Evolutionary conservation across 1,140 invertebrate genomes (phyloP).

Genomic region (Pomphorhynchus laevis): DNA sequence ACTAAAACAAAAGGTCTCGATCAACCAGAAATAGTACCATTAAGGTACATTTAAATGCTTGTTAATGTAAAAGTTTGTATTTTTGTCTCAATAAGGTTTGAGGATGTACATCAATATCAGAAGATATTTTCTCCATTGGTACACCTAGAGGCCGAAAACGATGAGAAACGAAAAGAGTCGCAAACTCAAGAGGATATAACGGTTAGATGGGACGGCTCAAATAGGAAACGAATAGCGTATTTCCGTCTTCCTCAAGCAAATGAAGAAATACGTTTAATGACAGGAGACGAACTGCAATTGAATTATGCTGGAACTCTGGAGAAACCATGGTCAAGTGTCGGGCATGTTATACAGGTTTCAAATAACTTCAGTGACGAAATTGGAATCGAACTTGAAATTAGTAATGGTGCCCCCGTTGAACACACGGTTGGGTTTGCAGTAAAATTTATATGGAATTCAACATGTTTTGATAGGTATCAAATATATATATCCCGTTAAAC

Average conservation of each 20-base stretch:
- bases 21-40: too few relatives aligned
- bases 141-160: slow-evolving; percentile 85
- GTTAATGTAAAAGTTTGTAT: too few relatives aligned
- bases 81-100: too few relatives aligned
- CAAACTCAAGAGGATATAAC: slow-evolving; percentile 92
- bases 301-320: slow-evolving; percentile 51
- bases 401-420: slow-evolving; percentile 48
- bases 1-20: slow-evolving; percentile 73
- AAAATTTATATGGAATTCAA: slow-evolving; percentile 98
- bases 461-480: slow-evolving; percentile 62
- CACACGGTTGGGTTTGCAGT: slow-evolving; percentile 77
- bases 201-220: slow-evolving; percentile 85
- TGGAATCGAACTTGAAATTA: slow-evolving; percentile 66
- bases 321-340: slow-evolving; percentile 32
- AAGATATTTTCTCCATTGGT: slow-evolving; percentile 88
- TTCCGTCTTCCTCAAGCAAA: slow-evolving; percentile 8
- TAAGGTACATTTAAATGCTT: too few relatives aligned
- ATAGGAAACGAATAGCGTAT: slow-evolving; percentile 67
- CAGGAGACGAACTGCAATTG: slow-evolving; percentile 72
- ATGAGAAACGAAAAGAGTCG: slow-evolving; percentile 79
- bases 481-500: background rate
- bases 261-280: slow-evolving; percentile 81
- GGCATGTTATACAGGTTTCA: slow-evolving; percentile 81
- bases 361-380: slow-evolving; percentile 95
- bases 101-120: slow-evolving; percentile 93